Percentiles rank a stretch among this genome's conserved stretches.
Evolutionary conservation across 2,797 vertebrate genomes (phyloP).

Genomic region (Lepus townsendii): DNA sequence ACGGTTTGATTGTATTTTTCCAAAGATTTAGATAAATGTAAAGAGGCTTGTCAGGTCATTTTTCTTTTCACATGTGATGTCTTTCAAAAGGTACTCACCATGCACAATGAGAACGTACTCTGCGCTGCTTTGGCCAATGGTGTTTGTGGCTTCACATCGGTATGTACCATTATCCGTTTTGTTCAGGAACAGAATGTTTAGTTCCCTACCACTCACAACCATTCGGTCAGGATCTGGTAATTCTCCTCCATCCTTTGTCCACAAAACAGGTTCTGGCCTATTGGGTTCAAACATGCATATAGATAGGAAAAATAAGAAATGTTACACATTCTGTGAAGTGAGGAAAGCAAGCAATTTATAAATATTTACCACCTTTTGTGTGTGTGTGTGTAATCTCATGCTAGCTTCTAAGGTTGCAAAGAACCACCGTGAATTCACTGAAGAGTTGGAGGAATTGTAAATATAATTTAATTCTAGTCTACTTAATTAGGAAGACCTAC

Average conservation of each 20-base stretch:
- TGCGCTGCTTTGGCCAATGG: conserved; percentile 96
- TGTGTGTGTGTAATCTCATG: not conserved
- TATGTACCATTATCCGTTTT: conserved; percentile 99
- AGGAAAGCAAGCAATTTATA: not conserved
- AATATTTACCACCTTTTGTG: not conserved
- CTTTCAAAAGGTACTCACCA: conserved; percentile 91
- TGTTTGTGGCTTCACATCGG: conserved; percentile 97
- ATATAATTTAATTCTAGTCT: not conserved
- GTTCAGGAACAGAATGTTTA: conserved; percentile 97
- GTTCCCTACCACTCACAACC: conserved; percentile 97
- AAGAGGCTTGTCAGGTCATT: not conserved
- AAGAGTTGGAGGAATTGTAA: not conserved
- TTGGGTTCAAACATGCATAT: conserved; percentile 72
- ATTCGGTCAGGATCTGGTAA: conserved; percentile 98
- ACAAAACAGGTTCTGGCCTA: conserved; percentile 97
- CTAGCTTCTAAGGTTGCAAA: not conserved
- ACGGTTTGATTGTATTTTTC: not conserved
- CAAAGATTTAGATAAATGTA: not conserved
- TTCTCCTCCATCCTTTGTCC: conserved; percentile 98
- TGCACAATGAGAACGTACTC: conserved; percentile 98
- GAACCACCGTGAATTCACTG: not conserved
- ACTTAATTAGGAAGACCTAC: not conserved
- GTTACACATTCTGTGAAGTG: not conserved
- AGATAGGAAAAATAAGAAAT: conserved; percentile 16
- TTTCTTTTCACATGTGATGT: not conserved